Conservation (phyloP, 2,888 invertebrate species). For the Choristoneura rosaceana region DNA sequence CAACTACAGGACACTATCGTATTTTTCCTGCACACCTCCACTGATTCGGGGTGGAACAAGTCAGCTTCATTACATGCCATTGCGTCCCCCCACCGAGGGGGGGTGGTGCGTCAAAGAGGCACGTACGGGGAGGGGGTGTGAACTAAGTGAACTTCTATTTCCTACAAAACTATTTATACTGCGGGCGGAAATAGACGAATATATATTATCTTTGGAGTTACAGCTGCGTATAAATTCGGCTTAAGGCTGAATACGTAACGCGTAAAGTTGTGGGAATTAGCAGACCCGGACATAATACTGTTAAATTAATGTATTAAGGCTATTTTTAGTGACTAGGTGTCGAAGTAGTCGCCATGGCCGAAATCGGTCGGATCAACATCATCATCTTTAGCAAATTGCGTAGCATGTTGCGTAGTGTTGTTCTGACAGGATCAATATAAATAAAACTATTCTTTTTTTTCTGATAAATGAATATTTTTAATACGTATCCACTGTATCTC, state of each 20-base stretch:
- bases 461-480: no score
- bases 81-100: slow-evolving; percentile 12
- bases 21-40: slow-evolving; percentile 39
- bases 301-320: no score
- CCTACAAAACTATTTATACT: slow-evolving; percentile 42
- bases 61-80: slow-evolving; percentile 36
- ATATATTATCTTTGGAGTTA: slow-evolving; percentile 18
- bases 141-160: slow-evolving; percentile 43
- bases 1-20: slow-evolving; percentile 34
- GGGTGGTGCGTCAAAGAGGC: slow-evolving; percentile 23
- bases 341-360: no score
- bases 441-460: no score
- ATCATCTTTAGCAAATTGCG: no score
- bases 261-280: background rate
- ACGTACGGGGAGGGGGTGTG: slow-evolving; percentile 34
- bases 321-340: no score
- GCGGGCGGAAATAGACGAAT: slow-evolving; percentile 38
- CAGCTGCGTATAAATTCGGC: slow-evolving; percentile 4
- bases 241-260: background rate
- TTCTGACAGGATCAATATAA: no score
- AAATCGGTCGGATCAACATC: no score
- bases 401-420: no score
- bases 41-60: slow-evolving; percentile 36
- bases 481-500: no score
- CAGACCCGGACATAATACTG: no score